phyloP scores from a whole-genome alignment of 2,888 invertebrate genomes.

The Macaria liturata region DNA sequence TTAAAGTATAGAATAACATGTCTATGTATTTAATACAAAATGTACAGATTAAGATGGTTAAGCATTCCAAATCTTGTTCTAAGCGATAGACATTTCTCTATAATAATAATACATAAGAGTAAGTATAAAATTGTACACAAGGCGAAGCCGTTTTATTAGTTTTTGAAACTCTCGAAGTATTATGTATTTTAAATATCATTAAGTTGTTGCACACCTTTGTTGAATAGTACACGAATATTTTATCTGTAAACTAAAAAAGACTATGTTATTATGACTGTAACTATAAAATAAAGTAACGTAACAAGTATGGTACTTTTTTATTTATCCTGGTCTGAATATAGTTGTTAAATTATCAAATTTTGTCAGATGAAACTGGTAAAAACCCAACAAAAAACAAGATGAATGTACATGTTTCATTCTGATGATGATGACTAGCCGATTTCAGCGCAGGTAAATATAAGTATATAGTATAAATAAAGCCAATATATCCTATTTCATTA shows the following conservation, averaged over 20 bases:
- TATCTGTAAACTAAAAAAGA: conserved; percentile 59
- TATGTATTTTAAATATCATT: conserved; percentile 39
- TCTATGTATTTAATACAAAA: conserved; percentile 52
- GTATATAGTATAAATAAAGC: no score
- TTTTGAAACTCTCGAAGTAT: conserved; percentile 24
- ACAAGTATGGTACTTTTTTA: neutral
- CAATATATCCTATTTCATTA: no score
- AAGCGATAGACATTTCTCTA: conserved; percentile 53
- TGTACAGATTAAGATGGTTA: conserved; percentile 47
- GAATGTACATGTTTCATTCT: no score
- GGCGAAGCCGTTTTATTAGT: conserved; percentile 54
- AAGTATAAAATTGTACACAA: conserved; percentile 31
- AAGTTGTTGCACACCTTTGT: conserved; percentile 67
- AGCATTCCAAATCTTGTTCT: conserved; percentile 45
- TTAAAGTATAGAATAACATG: conserved; percentile 24
- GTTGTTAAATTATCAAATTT: no score
- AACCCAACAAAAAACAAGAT: no score
- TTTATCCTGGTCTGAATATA: neutral
- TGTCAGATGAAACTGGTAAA: no score
- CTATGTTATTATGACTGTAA: conserved; percentile 64
- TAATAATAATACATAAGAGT: conserved; percentile 47
- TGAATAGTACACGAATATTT: conserved; percentile 54
- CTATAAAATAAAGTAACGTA: conserved; percentile 52
- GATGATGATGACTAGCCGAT: no score
- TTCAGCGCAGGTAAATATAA: no score